These are phyloP conservation scores for Aldabrachelys gigantea DNA, from an alignment of 2,113 vertebrate species.

Conservation along the genomic window DNA sequence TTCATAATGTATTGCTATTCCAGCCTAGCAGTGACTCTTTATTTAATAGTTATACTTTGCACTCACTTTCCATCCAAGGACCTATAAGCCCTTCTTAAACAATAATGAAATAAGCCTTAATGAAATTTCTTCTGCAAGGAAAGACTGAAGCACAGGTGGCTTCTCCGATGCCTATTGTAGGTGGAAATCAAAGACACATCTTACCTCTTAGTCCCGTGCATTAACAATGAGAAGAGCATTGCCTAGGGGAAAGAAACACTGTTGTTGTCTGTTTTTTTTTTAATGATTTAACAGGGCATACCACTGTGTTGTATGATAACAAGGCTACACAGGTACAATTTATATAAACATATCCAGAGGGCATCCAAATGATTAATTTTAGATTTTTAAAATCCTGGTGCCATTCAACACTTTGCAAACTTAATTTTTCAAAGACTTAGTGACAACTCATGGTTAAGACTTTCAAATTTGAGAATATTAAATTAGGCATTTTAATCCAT, in stretches of 20 bases:
- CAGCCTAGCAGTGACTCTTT: too few species aligned
- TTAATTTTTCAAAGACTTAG: too few species aligned
- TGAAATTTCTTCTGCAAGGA: not conserved
- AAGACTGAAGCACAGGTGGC: not conserved
- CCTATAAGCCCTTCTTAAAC: not conserved
- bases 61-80: not conserved
- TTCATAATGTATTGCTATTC: too few species aligned
- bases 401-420: too few species aligned
- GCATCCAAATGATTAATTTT: too few species aligned
- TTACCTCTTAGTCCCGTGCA: not conserved
- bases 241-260: not conserved
- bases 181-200: not conserved
- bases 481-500: not conserved
- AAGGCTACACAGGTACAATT: too few species aligned
- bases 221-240: not conserved
- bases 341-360: too few species aligned
- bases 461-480: not conserved
- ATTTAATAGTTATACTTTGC: not conserved
- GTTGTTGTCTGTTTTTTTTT: too few species aligned
- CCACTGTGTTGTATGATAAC: too few species aligned
- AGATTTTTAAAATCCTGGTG: too few species aligned
- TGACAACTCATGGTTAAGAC: too few species aligned
- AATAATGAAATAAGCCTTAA: not conserved
- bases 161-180: not conserved
- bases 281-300: too few species aligned